Base-by-base conservation (phyloP, 2,888 invertebrate species). In the Trachelus tabidus region DNA sequence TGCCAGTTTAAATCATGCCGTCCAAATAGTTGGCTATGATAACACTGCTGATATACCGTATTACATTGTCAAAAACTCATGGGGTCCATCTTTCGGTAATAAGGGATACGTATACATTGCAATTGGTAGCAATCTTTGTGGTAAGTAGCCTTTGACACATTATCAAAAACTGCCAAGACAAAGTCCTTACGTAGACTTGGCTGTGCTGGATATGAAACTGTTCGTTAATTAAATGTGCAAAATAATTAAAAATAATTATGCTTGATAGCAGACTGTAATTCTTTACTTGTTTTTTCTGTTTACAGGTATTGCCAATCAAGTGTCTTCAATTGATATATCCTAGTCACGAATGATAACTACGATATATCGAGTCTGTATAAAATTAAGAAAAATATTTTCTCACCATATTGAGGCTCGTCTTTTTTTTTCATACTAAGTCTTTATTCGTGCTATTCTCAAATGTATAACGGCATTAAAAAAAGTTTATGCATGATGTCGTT, bases 31-130 rank as follows among this genome's bases (percentile, higher is more conserved):
- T 0, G 97, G 98, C 1, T 98, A 97, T 89, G 96, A 97, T 87
- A 91, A 95, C 33, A 94, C 94, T 11, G 95, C 94, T 6, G 92
- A 93, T 1, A 94, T 95, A 30, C 97, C 97, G 0, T 94, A 95
- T 92, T 98, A 97, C 90, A 96, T 97, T 75, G 95, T 96, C 0
- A 94, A 96, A 85, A 97, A 97, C 92, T 97, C 97, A 0, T 98
- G 97, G 97, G 97, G 97, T 0, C 87, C 92, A 4, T 93, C 94
- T 11, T 97, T 96, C 87, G 97, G 97, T 0, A 93, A 95, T 83
- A 92, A 93, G 34, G 97, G 97, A 0, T 97, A 97, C 88, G 87
- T 97, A 11, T 94, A 96, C 84, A 92, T 97, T 77, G 96, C 95
- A 1, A 93, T 96, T 68, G 96, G 96, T 1, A 92, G 90, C 68